Conservation (phyloP, 64 coral and sea anemone genomes). For the Dendrophyllia cribrosa region DNA sequence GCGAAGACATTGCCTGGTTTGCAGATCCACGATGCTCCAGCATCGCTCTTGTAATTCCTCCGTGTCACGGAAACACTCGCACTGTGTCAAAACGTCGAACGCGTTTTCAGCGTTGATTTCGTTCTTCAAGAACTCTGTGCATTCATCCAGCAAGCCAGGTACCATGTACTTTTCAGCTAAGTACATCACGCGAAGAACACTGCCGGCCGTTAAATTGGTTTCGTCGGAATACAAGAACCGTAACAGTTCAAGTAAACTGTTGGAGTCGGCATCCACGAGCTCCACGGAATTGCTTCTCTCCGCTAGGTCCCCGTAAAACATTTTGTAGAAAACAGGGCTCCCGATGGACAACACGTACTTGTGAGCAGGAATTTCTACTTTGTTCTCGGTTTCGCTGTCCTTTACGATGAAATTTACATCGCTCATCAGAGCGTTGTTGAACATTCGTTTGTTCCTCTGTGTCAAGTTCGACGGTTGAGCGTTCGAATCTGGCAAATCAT, state of each 20-base stretch:
- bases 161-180: constrained; percentile 63
- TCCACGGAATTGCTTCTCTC: constrained; percentile 35
- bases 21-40: constrained; percentile 51
- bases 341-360: constrained; percentile 58
- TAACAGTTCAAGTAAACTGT: constrained; percentile 51
- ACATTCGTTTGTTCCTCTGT: constrained; percentile 45
- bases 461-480: constrained; percentile 5
- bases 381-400: background rate
- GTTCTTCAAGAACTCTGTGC: constrained; percentile 31
- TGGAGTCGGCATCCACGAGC: constrained; percentile 22
- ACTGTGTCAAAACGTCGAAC: constrained; percentile 34
- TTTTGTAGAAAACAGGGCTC: constrained; percentile 59
- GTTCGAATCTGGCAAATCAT: constrained; percentile 10
- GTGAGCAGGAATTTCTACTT: constrained; percentile 41
- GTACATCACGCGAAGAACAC: constrained; percentile 50
- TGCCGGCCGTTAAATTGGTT: constrained; percentile 30
- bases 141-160: constrained; percentile 22
- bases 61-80: constrained; percentile 18
- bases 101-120: constrained; percentile 35
- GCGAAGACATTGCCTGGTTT: constrained; percentile 24
- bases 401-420: constrained; percentile 43
- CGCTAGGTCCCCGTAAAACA: constrained; percentile 55
- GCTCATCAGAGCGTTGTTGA: constrained; percentile 57
- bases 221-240: constrained; percentile 56
- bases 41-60: constrained; percentile 27